Evolutionary conservation across 2,888 invertebrate species (phyloP), one percentile per base, ranked within the genome.

Genomic region (Xestia ashworthii): DNA sequence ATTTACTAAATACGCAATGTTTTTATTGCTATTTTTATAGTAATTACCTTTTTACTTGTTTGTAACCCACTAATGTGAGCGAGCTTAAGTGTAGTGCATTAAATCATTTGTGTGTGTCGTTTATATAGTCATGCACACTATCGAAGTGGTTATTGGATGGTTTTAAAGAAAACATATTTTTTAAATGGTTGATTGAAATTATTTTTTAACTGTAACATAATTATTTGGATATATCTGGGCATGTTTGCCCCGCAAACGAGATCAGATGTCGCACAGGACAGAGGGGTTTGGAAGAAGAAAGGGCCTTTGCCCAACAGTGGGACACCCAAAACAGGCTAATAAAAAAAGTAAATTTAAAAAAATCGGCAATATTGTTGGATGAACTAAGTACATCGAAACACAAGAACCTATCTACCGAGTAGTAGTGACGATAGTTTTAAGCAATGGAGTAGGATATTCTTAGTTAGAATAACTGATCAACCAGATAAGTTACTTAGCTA

Each of bases 21-120:
- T 88, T 86, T 86, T 83, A 86, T 81, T 83, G 74, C 76, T 53
- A 81, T 79, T 85, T 76, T 88, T 83, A 74, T 76, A 83, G 79
- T 86, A 88, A 81, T 86, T 87, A 83, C 81, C 60, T 88, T 88
- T 83, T 86, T 88, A 83, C 84, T 80, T 83, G 80, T 78, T 80
- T 83, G 80, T 78, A 69, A 73, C 73, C 58, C 55, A 71, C 69
- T 77, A 79, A 83, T 76, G 77, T 78, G 75, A 76, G 73, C 71
- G 68, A 62, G 81, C 87, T 78, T 84, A 65, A 76, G 55, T 72
- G 81, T 84, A 69, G 16, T 64, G 67, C 70, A 83, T 78, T 83
- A 60, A 72, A 65, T 66, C 76, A 71, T 66, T 71, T 78, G 48
- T 72, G 46, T 58, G 73, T 60, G 41, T 44, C 32, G 3, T 74